Evolutionary conservation across 30 jellyfish, hydroid and myxozoan genomes (phyloP).

Genomic region (Hydractinia symbiolongicarpus): DNA sequence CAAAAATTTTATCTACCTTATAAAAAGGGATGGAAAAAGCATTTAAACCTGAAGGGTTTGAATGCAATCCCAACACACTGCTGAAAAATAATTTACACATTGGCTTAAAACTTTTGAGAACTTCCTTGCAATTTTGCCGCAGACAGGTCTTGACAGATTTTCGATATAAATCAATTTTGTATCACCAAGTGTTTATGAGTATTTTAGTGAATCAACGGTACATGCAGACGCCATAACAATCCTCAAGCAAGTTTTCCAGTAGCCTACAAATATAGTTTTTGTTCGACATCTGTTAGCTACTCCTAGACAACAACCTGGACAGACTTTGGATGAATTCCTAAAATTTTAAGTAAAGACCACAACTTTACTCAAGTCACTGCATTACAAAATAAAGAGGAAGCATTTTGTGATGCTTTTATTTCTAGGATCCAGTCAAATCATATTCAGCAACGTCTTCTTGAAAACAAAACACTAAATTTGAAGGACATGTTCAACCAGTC

Average conservation of each 20-base stretch:
- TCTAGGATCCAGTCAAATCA: conserved; percentile 38
- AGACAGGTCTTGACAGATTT: background rate
- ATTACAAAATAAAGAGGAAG: conserved; percentile 35
- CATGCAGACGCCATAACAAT: conserved; percentile 11
- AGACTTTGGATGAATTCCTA: conserved; percentile 21
- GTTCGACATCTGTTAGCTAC: conserved; percentile 32
- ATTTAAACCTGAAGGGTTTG: background rate
- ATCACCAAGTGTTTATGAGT: conserved; percentile 5
- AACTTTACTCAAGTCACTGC: conserved; percentile 42
- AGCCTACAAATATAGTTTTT: conserved; percentile 24
- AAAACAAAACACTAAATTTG: conserved; percentile 25
- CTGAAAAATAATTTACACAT: conserved; percentile 28
- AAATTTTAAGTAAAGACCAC: conserved; percentile 19
- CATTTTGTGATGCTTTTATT: conserved; percentile 45
- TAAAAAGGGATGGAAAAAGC: background rate
- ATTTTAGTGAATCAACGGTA: background rate
- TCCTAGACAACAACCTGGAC: conserved; percentile 3
- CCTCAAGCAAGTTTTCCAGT: conserved; percentile 5
- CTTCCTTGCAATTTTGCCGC: background rate
- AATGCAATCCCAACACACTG: conserved; percentile 1
- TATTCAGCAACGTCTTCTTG: conserved; percentile 47
- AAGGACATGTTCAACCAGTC: conserved; percentile 39
- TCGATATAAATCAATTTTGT: background rate
- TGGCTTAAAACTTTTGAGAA: conserved; percentile 32
- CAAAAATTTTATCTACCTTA: too few relatives aligned